Percentiles rank a stretch among this genome's conserved stretches.
Evolutionary conservation across 2,888 invertebrate species (phyloP).

Genomic region (Leucozona laternaria): DNA sequence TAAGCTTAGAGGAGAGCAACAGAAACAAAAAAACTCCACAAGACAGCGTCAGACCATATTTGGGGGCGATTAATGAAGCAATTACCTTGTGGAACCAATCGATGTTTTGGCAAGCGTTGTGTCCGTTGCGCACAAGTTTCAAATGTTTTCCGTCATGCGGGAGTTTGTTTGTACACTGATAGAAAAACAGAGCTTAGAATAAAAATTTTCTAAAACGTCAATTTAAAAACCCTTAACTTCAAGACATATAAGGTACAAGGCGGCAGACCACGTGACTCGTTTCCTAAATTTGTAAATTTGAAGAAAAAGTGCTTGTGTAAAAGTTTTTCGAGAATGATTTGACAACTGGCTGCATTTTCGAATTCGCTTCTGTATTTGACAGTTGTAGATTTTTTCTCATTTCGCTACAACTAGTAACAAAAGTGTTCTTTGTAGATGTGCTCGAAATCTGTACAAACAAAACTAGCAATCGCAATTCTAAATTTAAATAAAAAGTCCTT

Average conservation of each 20-base stretch:
- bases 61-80: constrained; percentile 77
- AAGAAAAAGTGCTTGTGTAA: too few species aligned
- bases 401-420: too few species aligned
- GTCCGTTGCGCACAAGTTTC: constrained; percentile 32
- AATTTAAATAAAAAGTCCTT: too few species aligned
- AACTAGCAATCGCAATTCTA: too few species aligned
- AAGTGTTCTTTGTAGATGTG: too few species aligned
- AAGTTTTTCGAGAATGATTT: not conserved
- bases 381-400: too few species aligned
- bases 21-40: constrained; percentile 2
- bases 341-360: not conserved
- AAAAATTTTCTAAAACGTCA: not conserved
- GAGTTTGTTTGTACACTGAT: constrained; percentile 15
- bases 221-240: too few species aligned
- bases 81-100: constrained; percentile 73
- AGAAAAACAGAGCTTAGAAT: not conserved
- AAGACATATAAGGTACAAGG: too few species aligned
- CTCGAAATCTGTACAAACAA: too few species aligned
- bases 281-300: too few species aligned
- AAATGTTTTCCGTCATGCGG: constrained; percentile 51
- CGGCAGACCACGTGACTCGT: too few species aligned
- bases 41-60: constrained; percentile 75
- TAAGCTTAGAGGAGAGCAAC: constrained; percentile 24
- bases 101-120: constrained; percentile 65
- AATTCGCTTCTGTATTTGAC: not conserved